phyloP scores from a whole-genome alignment of 2,888 invertebrate genomes.

The Myopa testacea region DNA sequence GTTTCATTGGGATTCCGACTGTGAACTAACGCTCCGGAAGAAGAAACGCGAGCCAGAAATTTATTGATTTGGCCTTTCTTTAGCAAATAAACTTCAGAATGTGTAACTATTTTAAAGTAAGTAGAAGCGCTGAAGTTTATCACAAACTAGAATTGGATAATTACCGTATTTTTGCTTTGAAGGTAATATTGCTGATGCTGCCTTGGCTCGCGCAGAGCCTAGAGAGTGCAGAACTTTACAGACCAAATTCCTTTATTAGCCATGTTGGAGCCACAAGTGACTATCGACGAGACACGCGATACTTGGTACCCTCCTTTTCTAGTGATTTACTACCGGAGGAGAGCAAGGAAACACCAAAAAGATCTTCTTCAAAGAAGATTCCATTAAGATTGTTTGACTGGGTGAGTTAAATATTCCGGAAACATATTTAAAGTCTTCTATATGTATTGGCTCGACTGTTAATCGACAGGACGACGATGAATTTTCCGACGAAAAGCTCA shows the following conservation, averaged over 20 bases:
- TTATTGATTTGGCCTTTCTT: constrained; percentile 1
- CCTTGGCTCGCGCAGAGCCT: constrained; percentile 44
- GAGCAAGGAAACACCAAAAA: constrained; percentile 51
- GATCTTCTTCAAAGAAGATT: constrained; percentile 53
- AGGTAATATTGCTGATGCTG: constrained; percentile 40
- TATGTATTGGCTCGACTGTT: not conserved
- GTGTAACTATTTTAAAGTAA: constrained; percentile 20
- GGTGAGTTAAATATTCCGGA: constrained; percentile 49
- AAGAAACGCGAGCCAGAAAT: not conserved
- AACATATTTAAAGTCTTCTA: not conserved
- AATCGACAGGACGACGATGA: constrained; percentile 59
- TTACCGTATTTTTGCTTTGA: not conserved
- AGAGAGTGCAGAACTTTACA: constrained; percentile 48
- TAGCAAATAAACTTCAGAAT: not conserved
- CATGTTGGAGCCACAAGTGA: constrained; percentile 50
- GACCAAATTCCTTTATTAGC: constrained; percentile 54
- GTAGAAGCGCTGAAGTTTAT: not conserved
- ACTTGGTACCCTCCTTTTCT: constrained; percentile 51
- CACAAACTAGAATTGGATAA: not conserved
- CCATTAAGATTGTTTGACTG: constrained; percentile 55
- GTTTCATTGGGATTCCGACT: constrained; percentile 62
- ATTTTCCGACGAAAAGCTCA: constrained; percentile 58
- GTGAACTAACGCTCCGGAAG: constrained; percentile 39
- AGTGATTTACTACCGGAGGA: constrained; percentile 58
- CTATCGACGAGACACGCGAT: constrained; percentile 34